Evolutionary conservation across 2,797 vertebrate genomes (phyloP), one percentile per base, ranked within the genome.

Genomic region (Glyptemys insculpta): DNA sequence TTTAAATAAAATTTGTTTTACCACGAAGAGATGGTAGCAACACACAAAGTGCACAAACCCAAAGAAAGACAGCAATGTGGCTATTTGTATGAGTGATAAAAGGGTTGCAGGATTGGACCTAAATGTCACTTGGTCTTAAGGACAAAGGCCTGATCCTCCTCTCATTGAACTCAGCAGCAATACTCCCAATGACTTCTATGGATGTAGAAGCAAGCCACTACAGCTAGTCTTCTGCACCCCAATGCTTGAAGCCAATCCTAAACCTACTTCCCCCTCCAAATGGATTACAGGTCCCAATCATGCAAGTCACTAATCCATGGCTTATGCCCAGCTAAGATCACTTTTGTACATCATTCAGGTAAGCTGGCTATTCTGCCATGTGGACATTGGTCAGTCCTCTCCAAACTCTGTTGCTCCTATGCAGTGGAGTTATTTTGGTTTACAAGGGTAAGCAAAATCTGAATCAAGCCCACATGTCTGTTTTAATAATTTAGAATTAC

Each of bases 231-330:
- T 93, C 86, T 19, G 34, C 16, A 62, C 54, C 80, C 41, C 86
- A 16, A 68, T 79, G 85, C 34, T 52, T n/a, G 31, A n/a, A 85
- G 68, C 12, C 4, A 56, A 5, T 83, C 86, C 88, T 81, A 93
- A 86, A 72, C 47, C 90, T 94, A 65, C 65, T 91, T 92, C 65
- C 93, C 37, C 44, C 85, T 72, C 16, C 72, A 93, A 83, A 79
- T 6, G n/a, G 53, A 86, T 2, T 34, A 56, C 50, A 89, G 29
- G 34, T 82, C 89, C 5, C 27, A 79, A 6, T 86, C 29, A 3
- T 56, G 54, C 47, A 89, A 2, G 62, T 82, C 81, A 57, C 56
- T 92, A 81, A 86, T 62, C 74, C 74, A 81, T 93, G 79, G 41
- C n/a, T 1, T 56, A 56, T 81, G 79, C 56, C 23, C 54, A 88